Base-by-base conservation (phyloP, 2,888 invertebrate species). In the Lochmaea crataegi region DNA sequence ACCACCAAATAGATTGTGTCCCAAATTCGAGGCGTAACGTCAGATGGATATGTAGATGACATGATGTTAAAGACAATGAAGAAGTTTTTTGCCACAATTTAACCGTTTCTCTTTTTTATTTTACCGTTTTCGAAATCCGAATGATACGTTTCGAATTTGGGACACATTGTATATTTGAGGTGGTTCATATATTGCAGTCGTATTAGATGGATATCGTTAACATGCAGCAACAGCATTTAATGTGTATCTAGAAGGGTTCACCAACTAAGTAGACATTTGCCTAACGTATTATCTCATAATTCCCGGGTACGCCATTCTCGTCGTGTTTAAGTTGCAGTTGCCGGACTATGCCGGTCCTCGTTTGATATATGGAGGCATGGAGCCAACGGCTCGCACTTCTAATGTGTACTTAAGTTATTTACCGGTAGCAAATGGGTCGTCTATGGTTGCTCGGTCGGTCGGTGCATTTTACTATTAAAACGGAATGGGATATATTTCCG, bases 391-490 rank as follows among this genome's bases (percentile, higher is more conserved):
- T 74, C 84, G 74, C 77, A 74, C 84, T 85, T 85, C 84, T 85
- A 85, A 85, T 85, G 84, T 85, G 84, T 85, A 81, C 85, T 84
- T 84, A 85, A 85, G 85, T 85, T 85, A 85, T 85, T 85, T 84
- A 82, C 83, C 80, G 80, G 82, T 82, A 81, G 82, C 82, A 82
- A 80, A 82, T 82, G 82, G 83, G 26, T 42, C 61, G 61, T 75
- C 75, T 75, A 73, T 77, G 82, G 81, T 80, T 53, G 63, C 60
- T 58, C 48, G 48, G 14, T 57, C 41, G 67, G 42, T 41, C 80
- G 77, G 76, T 75, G 76, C 75, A 74, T 73, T 71, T 72, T 74
- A 77, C 74, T 26, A 64, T 65, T 68, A 73, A 16, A 68, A 67
- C 69, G 76, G 71, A 74, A 77, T 71, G 69, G 63, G 74, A 70